Evolutionary conservation across 2,888 invertebrate species (phyloP).

Genomic region (Pasiphila rectangulata): DNA sequence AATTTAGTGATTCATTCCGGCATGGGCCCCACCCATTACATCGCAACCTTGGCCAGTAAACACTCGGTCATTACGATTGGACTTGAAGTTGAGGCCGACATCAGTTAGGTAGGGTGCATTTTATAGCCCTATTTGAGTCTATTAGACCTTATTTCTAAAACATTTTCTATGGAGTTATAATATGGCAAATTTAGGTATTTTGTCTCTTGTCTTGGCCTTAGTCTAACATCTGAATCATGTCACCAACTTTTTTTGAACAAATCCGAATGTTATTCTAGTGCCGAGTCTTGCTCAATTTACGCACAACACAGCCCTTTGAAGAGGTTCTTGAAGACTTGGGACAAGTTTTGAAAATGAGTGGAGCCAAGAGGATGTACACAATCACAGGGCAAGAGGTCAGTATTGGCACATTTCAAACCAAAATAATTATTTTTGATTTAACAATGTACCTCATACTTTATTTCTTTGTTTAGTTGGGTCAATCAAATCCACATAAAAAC

Average conservation of each 20-base stretch:
- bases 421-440: no score
- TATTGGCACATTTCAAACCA: no score
- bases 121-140: slow-evolving; percentile 13
- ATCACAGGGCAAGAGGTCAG: slow-evolving; percentile 94
- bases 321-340: slow-evolving; percentile 96
- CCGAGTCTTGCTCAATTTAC: slow-evolving; percentile 93
- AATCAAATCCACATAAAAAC: no score
- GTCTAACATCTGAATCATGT: no score
- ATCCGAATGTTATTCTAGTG: no score
- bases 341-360: slow-evolving; percentile 94
- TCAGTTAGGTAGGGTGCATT: slow-evolving; percentile 16
- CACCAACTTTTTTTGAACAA: no score
- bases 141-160: slow-evolving; percentile 12
- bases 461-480: no score
- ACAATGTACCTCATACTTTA: background rate
- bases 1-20: slow-evolving; percentile 14
- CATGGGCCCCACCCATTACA: slow-evolving; percentile 13
- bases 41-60: slow-evolving; percentile 57
- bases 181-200: no score
- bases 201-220: no score
- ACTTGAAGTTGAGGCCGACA: slow-evolving; percentile 35
- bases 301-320: slow-evolving; percentile 96
- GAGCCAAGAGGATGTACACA: slow-evolving; percentile 95
- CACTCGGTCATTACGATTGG: slow-evolving; percentile 45
- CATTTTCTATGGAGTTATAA: background rate